Conservation (phyloP, 1,140 invertebrate genomes). For the Leptinotarsa lineolata region DNA sequence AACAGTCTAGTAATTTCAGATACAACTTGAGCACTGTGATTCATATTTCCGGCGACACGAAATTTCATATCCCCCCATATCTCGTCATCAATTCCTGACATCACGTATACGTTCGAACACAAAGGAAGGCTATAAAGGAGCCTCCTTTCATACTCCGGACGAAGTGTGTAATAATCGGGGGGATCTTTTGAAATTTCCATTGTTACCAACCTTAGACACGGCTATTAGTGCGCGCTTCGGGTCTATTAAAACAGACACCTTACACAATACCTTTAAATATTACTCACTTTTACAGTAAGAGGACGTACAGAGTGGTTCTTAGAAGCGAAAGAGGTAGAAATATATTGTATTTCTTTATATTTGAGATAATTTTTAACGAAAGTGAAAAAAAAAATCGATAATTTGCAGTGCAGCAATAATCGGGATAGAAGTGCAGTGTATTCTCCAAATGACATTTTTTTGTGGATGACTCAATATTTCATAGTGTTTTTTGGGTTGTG, state of each 20-base stretch:
- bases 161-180: constrained; percentile 10
- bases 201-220: constrained; percentile 14
- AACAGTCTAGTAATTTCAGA: background rate
- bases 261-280: constrained; percentile 4
- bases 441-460: too few relatives aligned
- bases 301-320: background rate
- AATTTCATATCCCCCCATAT: constrained; percentile 7
- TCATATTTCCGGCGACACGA: background rate
- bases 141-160: background rate
- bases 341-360: too few relatives aligned
- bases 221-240: background rate
- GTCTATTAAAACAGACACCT: constrained; percentile 10
- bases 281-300: background rate
- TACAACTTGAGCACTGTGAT: background rate
- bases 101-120: constrained; percentile 6
- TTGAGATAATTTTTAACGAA: too few relatives aligned
- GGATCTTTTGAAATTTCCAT: constrained; percentile 8
- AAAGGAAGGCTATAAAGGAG: background rate
- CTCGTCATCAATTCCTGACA: constrained; percentile 11
- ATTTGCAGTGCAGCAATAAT: too few relatives aligned
- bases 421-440: too few relatives aligned
- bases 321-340: background rate
- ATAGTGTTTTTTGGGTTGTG: too few relatives aligned
- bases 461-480: too few relatives aligned
- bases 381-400: too few relatives aligned